Evolutionary conservation across 2,113 vertebrate species (phyloP).

Genomic region (Rhynchopsitta pachyrhyncha): DNA sequence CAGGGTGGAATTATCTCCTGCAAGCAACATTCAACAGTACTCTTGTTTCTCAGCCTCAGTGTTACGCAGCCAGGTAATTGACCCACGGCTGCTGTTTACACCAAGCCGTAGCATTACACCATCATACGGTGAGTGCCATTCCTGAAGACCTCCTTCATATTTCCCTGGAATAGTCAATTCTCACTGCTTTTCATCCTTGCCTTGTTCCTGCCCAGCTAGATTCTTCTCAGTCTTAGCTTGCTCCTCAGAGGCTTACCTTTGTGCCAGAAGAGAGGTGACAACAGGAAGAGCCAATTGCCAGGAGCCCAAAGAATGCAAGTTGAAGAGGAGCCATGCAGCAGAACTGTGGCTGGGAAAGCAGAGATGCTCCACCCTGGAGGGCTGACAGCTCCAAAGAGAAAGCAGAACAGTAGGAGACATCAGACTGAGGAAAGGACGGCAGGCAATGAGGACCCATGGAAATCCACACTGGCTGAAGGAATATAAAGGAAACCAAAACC

Average conservation of each 20-base stretch:
- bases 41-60: neutral
- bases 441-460: neutral
- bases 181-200: neutral
- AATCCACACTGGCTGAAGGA: neutral
- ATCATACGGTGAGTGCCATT: neutral
- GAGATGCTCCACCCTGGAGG: neutral
- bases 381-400: neutral
- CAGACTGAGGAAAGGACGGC: neutral
- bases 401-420: neutral
- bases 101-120: neutral
- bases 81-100: neutral
- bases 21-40: neutral
- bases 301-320: neutral
- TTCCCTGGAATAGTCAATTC: neutral
- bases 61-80: neutral
- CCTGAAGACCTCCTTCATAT: neutral
- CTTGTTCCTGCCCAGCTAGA: neutral
- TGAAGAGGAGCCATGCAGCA: neutral
- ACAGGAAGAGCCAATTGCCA: neutral
- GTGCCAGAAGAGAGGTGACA: neutral
- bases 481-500: neutral
- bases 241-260: neutral
- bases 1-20: neutral
- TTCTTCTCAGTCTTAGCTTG: neutral
- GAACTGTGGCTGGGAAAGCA: neutral